phyloP scores from a whole-genome alignment of 2,888 invertebrate genomes.

The Lithophane ornitopus region DNA sequence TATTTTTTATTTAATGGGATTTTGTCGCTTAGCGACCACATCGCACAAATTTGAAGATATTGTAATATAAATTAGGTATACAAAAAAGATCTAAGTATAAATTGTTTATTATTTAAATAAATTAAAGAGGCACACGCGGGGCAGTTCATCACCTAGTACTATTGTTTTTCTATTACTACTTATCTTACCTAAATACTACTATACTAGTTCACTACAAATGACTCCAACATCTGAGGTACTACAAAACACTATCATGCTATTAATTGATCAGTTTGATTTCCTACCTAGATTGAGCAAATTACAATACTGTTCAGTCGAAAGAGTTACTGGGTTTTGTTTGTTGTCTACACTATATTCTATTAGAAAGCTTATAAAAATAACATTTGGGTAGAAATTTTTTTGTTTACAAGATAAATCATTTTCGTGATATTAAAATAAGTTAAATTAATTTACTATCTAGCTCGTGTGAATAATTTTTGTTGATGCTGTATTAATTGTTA shows the following conservation, averaged over 20 bases:
- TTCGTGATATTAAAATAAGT: conserved; percentile 3
- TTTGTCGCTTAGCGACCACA: too few species aligned
- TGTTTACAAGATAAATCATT: conserved; percentile 7
- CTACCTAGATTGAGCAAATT: conserved; percentile 68
- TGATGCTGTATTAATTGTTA: conserved; percentile 8
- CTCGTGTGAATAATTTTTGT: conserved; percentile 18
- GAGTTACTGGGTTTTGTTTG: conserved; percentile 32
- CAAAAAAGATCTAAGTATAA: conserved; percentile 32
- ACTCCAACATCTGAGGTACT: conserved; percentile 38
- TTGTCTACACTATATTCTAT: conserved; percentile 13
- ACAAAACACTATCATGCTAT: conserved; percentile 51
- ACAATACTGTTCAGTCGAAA: conserved; percentile 61
- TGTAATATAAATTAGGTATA: background rate
- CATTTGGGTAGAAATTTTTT: conserved; percentile 9
- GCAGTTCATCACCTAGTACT: conserved; percentile 60
- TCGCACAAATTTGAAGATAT: too few species aligned
- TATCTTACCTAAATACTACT: conserved; percentile 16
- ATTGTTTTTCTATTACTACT: conserved; percentile 33
- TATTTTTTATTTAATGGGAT: too few species aligned
- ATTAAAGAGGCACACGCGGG: conserved; percentile 64
- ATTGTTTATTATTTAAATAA: conserved; percentile 56
- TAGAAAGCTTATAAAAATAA: conserved; percentile 45
- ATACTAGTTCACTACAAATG: conserved; percentile 32
- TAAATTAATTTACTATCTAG: conserved; percentile 17
- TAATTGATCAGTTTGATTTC: conserved; percentile 48